Evolutionary conservation across 2,113 vertebrate genomes (phyloP).

Genomic region (Lepus europaeus): DNA sequence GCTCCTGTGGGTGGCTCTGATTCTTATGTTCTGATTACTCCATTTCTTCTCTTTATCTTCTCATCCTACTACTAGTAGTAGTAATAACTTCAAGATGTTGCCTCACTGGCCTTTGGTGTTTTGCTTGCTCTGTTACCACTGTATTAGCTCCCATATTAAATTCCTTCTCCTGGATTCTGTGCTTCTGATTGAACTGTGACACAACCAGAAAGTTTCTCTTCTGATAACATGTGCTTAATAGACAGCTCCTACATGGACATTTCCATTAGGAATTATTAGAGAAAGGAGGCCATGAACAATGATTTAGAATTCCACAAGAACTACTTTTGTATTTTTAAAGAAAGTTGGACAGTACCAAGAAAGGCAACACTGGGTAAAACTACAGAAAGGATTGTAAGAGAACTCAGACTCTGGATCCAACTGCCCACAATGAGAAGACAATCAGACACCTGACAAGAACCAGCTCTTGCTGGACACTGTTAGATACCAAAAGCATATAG

Average conservation of each 20-base stretch:
- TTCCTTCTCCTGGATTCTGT: not conserved
- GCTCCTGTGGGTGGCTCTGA: not conserved
- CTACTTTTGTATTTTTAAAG: slow-evolving; percentile 9
- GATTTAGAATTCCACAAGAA: not conserved
- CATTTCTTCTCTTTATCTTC: not conserved
- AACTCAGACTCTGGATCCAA: not conserved
- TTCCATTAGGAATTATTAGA: not conserved
- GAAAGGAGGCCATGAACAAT: not conserved
- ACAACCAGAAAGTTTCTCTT: not conserved
- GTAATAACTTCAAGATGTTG: not conserved
- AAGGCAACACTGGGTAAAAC: not conserved
- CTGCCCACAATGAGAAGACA: not conserved
- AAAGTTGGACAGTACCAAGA: not conserved
- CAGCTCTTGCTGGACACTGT: not conserved
- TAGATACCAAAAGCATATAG: not conserved
- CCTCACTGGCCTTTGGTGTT: not conserved
- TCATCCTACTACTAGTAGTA: not conserved
- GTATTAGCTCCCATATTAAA: not conserved
- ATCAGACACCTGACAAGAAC: not conserved
- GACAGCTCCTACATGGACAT: not conserved
- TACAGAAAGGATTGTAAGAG: not conserved
- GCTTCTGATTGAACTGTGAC: not conserved
- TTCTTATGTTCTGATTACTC: not conserved
- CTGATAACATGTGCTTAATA: not conserved
- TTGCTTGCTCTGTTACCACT: not conserved